Percentiles rank a stretch among this genome's conserved stretches.
phyloP scores from a whole-genome alignment of 2,888 invertebrate species.

The Erannis defoliaria region DNA sequence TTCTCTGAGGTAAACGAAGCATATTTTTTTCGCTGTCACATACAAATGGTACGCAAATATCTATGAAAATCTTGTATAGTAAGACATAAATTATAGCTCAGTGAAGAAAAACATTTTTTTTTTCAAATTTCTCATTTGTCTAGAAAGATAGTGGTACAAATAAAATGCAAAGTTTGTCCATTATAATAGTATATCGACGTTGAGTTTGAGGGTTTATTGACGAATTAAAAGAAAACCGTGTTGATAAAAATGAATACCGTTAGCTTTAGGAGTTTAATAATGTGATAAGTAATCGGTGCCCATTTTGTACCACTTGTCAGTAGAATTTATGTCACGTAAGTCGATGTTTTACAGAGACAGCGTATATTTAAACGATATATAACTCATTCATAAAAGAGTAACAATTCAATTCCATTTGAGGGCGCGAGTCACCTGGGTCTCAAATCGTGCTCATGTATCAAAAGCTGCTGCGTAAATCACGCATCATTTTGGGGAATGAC shows the following conservation, averaged over 20 bases:
- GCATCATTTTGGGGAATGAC: conserved; percentile 73
- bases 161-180: no score
- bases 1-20: not conserved
- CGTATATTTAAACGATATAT: conserved; percentile 46
- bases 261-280: no score
- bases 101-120: no score
- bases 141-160: no score
- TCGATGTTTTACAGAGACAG: conserved; percentile 2
- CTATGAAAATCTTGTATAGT: not conserved
- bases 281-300: no score
- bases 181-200: no score
- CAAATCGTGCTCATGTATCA: conserved; percentile 71
- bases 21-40: not conserved
- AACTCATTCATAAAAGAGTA: conserved; percentile 53
- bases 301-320: not conserved
- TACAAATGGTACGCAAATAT: not conserved
- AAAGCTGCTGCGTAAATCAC: conserved; percentile 72
- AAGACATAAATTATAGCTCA: no score
- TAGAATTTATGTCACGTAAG: not conserved
- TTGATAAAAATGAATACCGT: no score
- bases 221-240: no score
- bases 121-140: no score
- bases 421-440: conserved; percentile 64
- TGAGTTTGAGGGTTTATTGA: no score
- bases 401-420: conserved; percentile 67